Base-by-base conservation (phyloP, 1,140 invertebrate species). In the Penaeus chinensis region DNA sequence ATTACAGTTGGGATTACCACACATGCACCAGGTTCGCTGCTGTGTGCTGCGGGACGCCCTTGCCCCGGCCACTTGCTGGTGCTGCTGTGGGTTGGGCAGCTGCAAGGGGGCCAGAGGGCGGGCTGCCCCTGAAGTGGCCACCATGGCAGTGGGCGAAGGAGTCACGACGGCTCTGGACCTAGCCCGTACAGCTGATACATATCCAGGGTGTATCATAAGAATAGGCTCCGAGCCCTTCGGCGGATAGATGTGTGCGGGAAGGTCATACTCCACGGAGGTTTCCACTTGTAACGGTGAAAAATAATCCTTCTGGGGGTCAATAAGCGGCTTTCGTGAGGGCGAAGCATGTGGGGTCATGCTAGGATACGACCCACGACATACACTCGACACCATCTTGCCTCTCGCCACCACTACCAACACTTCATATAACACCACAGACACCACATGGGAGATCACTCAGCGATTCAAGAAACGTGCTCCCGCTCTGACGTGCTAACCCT, bases 231-330 rank as follows among this genome's bases (percentile, higher is more conserved):
- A 87, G 47, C 86, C 88, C 76, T 90, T 90, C 0, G 90, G 90
- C 19, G 90, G 90, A 74, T 90, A 90, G 27, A 90, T 90, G 74
- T 90, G 90, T 27, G 88, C 81, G 47, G 90, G 90, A 63, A 90
- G 81, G 77, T 90, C 90, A 81, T 90, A 90, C 74, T 90, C 90
- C n/a, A 90, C 90, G 22, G 90, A 90, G 22, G 90, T 90, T 83
- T 90, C 90, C 81, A 90, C 90, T 60, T 85, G 90, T 20, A 90
- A 79, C 62, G 88, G 87, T 54, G 83, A 87, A 71, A 78, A 82
- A 54, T 89, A 90, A 89, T 90, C 90, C 77, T 90, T 90, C 42
- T 85, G 89, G 69, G 87, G 86, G 89, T 90, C 86, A n/a, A 88
- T 88, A 60, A 76, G 82, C 37, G 65, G 82, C 37, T 88, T 85